Base-by-base conservation (phyloP, 2,797 vertebrate species). In the Tinamus major region DNA sequence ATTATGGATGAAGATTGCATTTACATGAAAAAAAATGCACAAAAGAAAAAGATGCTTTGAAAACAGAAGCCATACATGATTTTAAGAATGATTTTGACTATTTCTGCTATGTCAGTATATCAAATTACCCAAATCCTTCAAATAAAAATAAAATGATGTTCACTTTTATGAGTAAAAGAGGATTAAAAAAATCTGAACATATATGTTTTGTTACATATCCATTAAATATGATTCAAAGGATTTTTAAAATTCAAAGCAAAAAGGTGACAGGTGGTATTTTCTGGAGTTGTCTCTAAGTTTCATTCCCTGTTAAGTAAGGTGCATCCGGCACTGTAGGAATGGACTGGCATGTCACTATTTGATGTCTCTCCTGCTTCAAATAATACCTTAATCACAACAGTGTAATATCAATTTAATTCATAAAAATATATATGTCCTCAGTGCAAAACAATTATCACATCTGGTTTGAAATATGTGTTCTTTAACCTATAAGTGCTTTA, bases 401-500 rank as follows among this genome's bases (percentile, higher is more conserved):
- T 65, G 18, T 31, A 4, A 87, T 89, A 83, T 80, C 37, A 59
- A 51, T 81, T 92, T 83, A 85, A 91, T 59, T 82, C 23, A 81
- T 65, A 87, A 70, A 94, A 21, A 4, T 51, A 0, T 23, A 48
- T 48, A 85, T 33, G 23, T 5, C 49, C n/a, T 80, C 31, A 85
- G 41, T 83, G 80, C 42, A 83, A 74, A 67, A 20, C 15, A 63
- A 24, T 44, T 72, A 75, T 48, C 58, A 87, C 33, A 93, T 87
- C 7, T 79, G 16, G 48, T 51, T 39, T 61, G 44, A 92, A 85
- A 65, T 56, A 39, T 4, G 10, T 55, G 12, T 65, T 83, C 41
- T 93, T 87, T 26, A 85, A 93, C 89, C 4, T 15, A 59, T 6
- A 55, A 63, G 33, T 61, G 48, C n/a, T 92, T 93, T 69, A 85